These are phyloP conservation scores for Celastrina argiolus DNA, from an alignment of 2,888 invertebrate species.

Conservation along the genomic window DNA sequence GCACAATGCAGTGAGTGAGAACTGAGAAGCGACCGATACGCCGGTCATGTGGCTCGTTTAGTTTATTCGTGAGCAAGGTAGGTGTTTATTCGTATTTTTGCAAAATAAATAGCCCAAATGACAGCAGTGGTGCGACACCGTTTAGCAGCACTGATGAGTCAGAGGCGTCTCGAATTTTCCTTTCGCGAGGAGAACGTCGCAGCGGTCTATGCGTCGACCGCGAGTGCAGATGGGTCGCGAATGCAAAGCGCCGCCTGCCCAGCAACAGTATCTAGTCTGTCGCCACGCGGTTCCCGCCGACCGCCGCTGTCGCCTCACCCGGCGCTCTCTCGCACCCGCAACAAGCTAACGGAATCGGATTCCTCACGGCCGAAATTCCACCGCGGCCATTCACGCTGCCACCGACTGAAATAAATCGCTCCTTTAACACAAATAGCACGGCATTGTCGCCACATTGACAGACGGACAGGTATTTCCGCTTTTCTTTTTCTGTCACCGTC, in stretches of 20 bases:
- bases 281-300: slow-evolving; percentile 35
- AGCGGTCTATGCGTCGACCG: slow-evolving; percentile 33
- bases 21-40: slow-evolving; percentile 50
- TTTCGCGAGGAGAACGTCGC: slow-evolving; percentile 56
- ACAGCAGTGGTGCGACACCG: slow-evolving; percentile 40
- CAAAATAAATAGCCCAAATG: slow-evolving; percentile 44
- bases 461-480: slow-evolving; percentile 70
- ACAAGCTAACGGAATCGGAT: slow-evolving; percentile 69
- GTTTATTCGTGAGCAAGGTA: slow-evolving; percentile 55
- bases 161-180: slow-evolving; percentile 72
- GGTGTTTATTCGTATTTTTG: slow-evolving; percentile 30
- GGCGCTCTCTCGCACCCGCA: slow-evolving; percentile 40
- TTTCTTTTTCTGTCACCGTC: slow-evolving; percentile 50
- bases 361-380: slow-evolving; percentile 73
- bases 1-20: slow-evolving; percentile 64
- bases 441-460: slow-evolving; percentile 73
- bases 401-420: slow-evolving; percentile 76
- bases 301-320: slow-evolving; percentile 32
- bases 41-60: slow-evolving; percentile 44
- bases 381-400: slow-evolving; percentile 72
- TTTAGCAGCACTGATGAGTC: slow-evolving; percentile 61
- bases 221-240: slow-evolving; percentile 32
- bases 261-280: slow-evolving; percentile 38
- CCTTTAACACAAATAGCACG: slow-evolving; percentile 74
- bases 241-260: slow-evolving; percentile 39